Conservation (phyloP, 1,140 invertebrate species). For the Drosophila funebris region DNA sequence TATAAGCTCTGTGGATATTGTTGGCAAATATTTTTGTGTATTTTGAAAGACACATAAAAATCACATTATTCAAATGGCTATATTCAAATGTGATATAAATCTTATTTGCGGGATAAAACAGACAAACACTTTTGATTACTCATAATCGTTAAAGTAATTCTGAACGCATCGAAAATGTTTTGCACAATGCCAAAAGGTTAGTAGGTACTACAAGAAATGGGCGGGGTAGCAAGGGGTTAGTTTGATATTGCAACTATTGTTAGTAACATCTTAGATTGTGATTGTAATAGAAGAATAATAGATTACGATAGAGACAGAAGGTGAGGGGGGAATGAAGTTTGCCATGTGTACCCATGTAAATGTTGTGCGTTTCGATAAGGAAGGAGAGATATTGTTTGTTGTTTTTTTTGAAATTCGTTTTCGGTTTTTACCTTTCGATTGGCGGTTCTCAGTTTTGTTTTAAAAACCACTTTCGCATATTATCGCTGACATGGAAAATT, state of each 20-base stretch:
- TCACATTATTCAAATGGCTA: constrained; percentile 64
- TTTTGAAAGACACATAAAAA: constrained; percentile 43
- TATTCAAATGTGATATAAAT: constrained; percentile 55
- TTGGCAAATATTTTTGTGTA: constrained; percentile 51
- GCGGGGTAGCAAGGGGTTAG: constrained; percentile 28
- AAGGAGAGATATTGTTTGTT: constrained; percentile 1
- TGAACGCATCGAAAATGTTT: constrained; percentile 15
- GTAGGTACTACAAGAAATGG: constrained; percentile 32
- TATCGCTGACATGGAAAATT: constrained; percentile 8
- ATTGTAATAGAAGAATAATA: background rate
- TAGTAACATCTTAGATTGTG: constrained; percentile 40
- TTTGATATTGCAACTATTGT: constrained; percentile 29
- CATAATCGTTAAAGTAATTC: background rate
- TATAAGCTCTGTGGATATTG: constrained; percentile 20
- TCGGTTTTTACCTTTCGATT: constrained; percentile 67
- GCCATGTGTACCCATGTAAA: constrained; percentile 17
- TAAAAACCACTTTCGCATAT: background rate
- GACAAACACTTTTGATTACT: background rate
- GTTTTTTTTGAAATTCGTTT: constrained; percentile 29
- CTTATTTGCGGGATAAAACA: constrained; percentile 25
- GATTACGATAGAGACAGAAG: background rate
- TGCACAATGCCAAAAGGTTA: constrained; percentile 75
- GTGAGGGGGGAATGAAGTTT: constrained; percentile 20
- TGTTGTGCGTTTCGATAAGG: constrained; percentile 24
- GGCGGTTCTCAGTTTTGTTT: constrained; percentile 21